Evolutionary conservation across 1,140 invertebrate genomes (phyloP), one percentile per base, ranked within the genome.

Genomic region (Cherax quadricarinatus): DNA sequence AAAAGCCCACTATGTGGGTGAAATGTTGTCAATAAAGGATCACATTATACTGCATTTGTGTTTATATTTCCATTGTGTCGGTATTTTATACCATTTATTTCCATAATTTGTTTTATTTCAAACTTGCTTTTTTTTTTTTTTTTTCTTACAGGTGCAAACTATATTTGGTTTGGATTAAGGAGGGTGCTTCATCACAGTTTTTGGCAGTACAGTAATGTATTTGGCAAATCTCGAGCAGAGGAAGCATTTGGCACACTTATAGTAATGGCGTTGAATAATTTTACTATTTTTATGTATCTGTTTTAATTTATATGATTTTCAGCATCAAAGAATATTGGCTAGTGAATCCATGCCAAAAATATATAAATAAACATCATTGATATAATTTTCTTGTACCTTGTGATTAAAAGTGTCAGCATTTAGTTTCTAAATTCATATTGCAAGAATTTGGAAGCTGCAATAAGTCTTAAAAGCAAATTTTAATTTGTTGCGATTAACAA

Each of bases 261-360:
- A n/a, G n/a, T 62, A 57, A 83, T 89, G 79, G 41, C 24, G 79
- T 24, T 49, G 70, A 83, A 51, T 88, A 82, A 83, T 84, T 88
- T 80, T 83, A 75, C 66, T 75, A 66, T 89, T 86, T 86, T 86
- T 86, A 86, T 75, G 49, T 70, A 89, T 51, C 4, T 57, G 41
- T 89, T 89, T 89, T 82, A 89, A 82, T 88, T 88, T 80, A 80
- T 89, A 89, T 66, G 66, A 78, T 49, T 89, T 89, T 89, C 81
- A 89, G 30, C 41, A 89, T 89, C 80, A 83, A 57, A 89, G 49
- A 89, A 48, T 30, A 89, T 89, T 89, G 88, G 88, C 88, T 89
- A 89, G 88, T 89, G 88, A 89, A 66, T 83, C 81, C 81, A 89
- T 89, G 88, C 81, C 80, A 89, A 89, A 88, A 89, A 89, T 73